Evolutionary conservation across 2,888 invertebrate genomes (phyloP).

Genomic region (Orthonevra nobilis): DNA sequence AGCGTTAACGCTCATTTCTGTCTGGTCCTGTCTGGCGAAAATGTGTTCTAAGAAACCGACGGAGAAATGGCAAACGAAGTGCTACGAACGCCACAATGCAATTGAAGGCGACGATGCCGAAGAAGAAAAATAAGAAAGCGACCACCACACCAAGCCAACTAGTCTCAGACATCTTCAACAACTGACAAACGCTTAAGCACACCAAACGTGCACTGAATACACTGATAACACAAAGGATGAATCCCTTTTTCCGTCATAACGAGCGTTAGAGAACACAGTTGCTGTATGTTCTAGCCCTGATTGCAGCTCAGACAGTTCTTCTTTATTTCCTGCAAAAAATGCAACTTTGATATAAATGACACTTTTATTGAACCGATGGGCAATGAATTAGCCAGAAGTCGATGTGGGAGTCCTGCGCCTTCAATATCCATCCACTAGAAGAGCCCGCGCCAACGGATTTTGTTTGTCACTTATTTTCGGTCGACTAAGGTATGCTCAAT

Average conservation of each 20-base stretch:
- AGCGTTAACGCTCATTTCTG: slow-evolving; percentile 49
- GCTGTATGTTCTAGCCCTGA: slow-evolving; percentile 52
- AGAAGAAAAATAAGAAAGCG: too few species aligned
- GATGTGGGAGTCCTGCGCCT: neutral
- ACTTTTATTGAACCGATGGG: slow-evolving; percentile 52
- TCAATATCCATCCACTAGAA: slow-evolving; percentile 1
- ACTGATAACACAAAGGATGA: slow-evolving; percentile 43
- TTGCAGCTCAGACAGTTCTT: slow-evolving; percentile 54
- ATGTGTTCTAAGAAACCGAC: neutral
- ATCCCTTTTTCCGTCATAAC: slow-evolving; percentile 25
- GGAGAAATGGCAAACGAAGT: slow-evolving; percentile 50
- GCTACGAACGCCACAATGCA: slow-evolving; percentile 60
- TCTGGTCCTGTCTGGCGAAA: slow-evolving; percentile 36
- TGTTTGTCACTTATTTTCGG: slow-evolving; percentile 67
- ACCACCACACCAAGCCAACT: slow-evolving; percentile 19
- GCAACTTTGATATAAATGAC: slow-evolving; percentile 65
- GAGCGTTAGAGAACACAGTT: slow-evolving; percentile 56
- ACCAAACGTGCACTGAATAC: slow-evolving; percentile 66
- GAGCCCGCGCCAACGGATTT: slow-evolving; percentile 14
- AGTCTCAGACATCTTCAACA: slow-evolving; percentile 52
- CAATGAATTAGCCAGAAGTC: neutral
- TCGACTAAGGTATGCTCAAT: slow-evolving; percentile 63
- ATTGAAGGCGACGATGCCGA: slow-evolving; percentile 3
- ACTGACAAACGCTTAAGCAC: slow-evolving; percentile 68
- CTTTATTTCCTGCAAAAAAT: slow-evolving; percentile 19